These are phyloP conservation scores for Helostoma temminkii DNA, from an alignment of 2,797 vertebrate genomes.

Conservation along the genomic window DNA sequence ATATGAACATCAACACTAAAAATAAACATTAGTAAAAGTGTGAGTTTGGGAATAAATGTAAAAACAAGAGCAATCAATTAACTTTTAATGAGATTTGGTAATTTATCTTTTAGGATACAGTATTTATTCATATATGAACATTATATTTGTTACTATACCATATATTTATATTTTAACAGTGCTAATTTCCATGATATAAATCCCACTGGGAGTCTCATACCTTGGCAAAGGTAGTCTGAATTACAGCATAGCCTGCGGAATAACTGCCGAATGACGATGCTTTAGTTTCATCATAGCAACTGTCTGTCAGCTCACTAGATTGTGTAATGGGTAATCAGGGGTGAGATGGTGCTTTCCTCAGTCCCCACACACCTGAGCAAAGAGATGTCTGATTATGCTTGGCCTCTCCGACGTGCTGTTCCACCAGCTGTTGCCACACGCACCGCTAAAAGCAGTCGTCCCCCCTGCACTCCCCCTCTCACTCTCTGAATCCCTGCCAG, in stretches of 20 bases:
- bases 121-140: too few relatives aligned
- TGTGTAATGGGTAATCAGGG: conserved; percentile 73
- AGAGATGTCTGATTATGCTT: conserved; percentile 70
- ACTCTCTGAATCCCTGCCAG: conserved; percentile 45
- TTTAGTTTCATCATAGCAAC: conserved; percentile 60
- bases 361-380: conserved; percentile 70
- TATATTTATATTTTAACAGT: conserved; percentile 1
- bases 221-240: conserved; percentile 9
- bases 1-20: too few relatives aligned
- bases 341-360: conserved; percentile 43
- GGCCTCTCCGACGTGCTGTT: conserved; percentile 66
- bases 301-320: conserved; percentile 65
- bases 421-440: conserved; percentile 71
- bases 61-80: neutral
- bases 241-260: conserved; percentile 47
- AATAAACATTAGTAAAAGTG: too few relatives aligned
- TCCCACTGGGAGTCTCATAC: conserved; percentile 2
- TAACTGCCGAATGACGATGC: conserved; percentile 36
- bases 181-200: conserved; percentile 8
- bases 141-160: neutral
- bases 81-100: neutral
- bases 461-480: conserved; percentile 40
- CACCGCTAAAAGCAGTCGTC: conserved; percentile 62
- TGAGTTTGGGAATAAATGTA: neutral
- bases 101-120: too few relatives aligned